These are phyloP conservation scores for Antennarius striatus DNA, from an alignment of 2,113 vertebrate genomes.

Conservation along the genomic window DNA sequence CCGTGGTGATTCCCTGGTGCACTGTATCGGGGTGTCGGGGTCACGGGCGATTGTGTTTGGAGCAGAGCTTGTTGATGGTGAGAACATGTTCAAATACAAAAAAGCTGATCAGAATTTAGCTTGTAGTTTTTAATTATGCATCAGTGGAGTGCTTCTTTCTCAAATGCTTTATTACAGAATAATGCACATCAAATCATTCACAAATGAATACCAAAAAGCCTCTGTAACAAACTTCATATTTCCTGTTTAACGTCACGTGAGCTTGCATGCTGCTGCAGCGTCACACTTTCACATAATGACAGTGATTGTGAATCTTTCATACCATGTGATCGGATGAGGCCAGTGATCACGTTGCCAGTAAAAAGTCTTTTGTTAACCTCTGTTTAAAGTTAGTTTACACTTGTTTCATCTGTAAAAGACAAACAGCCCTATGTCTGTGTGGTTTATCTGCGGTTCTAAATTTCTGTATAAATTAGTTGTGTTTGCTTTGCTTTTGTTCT, in stretches of 20 bases:
- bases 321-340: slow-evolving; percentile 7
- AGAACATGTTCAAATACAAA: slow-evolving; percentile 17
- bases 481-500: background rate
- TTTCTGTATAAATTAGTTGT: background rate
- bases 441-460: background rate
- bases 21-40: slow-evolving; percentile 83
- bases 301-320: background rate
- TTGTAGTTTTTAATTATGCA: background rate
- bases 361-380: background rate
- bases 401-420: background rate
- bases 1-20: slow-evolving; percentile 82
- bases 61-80: slow-evolving; percentile 85
- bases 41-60: slow-evolving; percentile 87
- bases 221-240: background rate
- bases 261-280: background rate
- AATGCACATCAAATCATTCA: too few relatives aligned
- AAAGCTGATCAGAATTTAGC: background rate
- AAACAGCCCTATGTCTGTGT: slow-evolving; percentile 17
- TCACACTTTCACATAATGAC: slow-evolving; percentile 1
- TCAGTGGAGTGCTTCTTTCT: background rate
- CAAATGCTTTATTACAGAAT: too few relatives aligned
- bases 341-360: background rate
- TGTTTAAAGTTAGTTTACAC: background rate
- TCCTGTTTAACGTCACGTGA: background rate
- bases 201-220: background rate